These are phyloP conservation scores for Rhincodon typus DNA, from an alignment of 2,797 vertebrate species.

Conservation along the genomic window DNA sequence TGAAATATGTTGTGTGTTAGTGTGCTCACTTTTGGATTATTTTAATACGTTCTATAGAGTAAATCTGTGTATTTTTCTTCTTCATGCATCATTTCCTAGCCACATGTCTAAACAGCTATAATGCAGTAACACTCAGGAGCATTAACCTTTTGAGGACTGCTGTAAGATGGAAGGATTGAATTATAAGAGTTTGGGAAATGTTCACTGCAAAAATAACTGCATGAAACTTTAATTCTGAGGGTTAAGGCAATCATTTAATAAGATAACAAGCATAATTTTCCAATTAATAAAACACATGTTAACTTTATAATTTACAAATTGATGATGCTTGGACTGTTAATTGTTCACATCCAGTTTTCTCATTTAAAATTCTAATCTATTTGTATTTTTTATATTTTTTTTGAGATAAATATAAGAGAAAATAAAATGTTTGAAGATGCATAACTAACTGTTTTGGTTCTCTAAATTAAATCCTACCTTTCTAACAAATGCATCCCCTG, in stretches of 20 bases:
- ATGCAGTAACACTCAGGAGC: slow-evolving; percentile 62
- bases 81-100: slow-evolving; percentile 69
- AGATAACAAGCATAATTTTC: not conserved
- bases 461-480: not conserved
- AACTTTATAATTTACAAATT: not conserved
- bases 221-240: not conserved
- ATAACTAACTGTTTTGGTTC: not conserved
- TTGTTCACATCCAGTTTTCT: not conserved
- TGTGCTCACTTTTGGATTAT: slow-evolving; percentile 66
- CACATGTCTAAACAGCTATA: slow-evolving; percentile 72
- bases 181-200: not conserved
- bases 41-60: slow-evolving; percentile 65
- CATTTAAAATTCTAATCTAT: not conserved
- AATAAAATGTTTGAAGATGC: not conserved
- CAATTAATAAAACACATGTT: not conserved
- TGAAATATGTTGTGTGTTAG: slow-evolving; percentile 63
- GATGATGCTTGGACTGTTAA: not conserved
- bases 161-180: slow-evolving; percentile 46
- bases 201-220: not conserved
- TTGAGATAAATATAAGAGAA: not conserved
- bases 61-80: slow-evolving; percentile 72
- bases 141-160: slow-evolving; percentile 52
- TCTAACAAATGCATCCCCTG: not conserved
- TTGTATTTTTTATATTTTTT: not conserved
- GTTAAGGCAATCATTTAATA: not conserved